Base-by-base conservation (phyloP, 2,888 invertebrate species). In the Mythimna albipuncta region DNA sequence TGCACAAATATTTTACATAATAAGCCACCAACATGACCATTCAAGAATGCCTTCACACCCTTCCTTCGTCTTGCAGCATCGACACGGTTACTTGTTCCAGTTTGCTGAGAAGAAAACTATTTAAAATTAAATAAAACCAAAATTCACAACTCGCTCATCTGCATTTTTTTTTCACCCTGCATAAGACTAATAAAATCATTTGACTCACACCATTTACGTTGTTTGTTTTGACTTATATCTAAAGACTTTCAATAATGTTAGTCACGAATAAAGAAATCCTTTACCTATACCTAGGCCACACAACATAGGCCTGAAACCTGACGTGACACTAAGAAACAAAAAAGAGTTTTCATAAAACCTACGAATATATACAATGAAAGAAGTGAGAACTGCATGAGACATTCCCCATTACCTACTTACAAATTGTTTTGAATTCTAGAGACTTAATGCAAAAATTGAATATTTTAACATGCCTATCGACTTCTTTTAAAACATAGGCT, bases 41-140 rank as follows among this genome's bases (percentile, higher is more conserved):
- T 11, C 9, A 61, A 54, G 6, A 50, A 47, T 47, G 1, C 26
- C 7, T 21, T 32, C 63, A 76, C 54, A 64, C 35, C 7, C 41
- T 62, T 32, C 54, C 77, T 77, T 64, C 77, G 11, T 71, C 64
- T 69, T 72, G 66, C 67, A 68, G 73, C 64, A 68, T 68, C 59
- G 41, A 32, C 59, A 78, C 26, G 21, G 47, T 72, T 61, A 52
- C 50, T 63, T 63, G 74, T 58, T 77, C 59, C 64, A n/a, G 61
- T 35, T 35, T 6, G 70, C 72, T 19, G 61, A 64, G 64, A 76
- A 76, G 72, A 77, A 65, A 62, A 44, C 35, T 13, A 7, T 26
- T 38, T 59, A 38, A 57, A 9, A 32, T 55, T 55, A 19, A 76
- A 77, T 77, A 77, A 71, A 77, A 75, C 7, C 5, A 0, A 47